These are phyloP conservation scores for Riptortus pedestris DNA, from an alignment of 1,140 invertebrate genomes.

Conservation along the genomic window DNA sequence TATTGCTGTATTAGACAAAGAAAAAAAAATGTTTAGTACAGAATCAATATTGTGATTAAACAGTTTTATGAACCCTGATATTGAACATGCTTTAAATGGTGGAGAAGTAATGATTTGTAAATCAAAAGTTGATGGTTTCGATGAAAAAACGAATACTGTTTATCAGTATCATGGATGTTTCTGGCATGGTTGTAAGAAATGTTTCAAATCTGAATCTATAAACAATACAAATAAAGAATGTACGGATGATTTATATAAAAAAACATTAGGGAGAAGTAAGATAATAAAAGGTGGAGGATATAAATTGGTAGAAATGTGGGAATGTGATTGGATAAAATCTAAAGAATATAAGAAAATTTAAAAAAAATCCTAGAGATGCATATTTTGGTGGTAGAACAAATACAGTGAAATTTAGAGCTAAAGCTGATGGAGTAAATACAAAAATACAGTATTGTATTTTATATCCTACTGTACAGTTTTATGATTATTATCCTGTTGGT, in stretches of 20 bases:
- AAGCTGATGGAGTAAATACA: no score
- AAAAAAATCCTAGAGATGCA: background rate
- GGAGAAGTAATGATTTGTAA: background rate
- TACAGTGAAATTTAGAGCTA: background rate
- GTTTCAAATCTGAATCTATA: background rate
- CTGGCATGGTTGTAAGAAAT: background rate
- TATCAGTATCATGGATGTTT: background rate
- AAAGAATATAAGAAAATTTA: background rate
- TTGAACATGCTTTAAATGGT: background rate
- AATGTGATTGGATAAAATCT: background rate
- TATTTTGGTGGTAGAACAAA: background rate
- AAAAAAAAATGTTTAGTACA: background rate
- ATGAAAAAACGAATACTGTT: background rate
- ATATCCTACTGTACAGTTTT: background rate
- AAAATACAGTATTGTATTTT: background rate
- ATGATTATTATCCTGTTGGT: background rate
- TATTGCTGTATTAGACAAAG: background rate
- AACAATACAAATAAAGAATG: background rate
- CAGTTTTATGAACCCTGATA: background rate
- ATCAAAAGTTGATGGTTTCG: no score
- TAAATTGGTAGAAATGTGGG: background rate
- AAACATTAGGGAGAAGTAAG: background rate
- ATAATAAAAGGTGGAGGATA: background rate
- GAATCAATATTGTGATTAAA: background rate
- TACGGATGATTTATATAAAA: background rate